phyloP scores from a whole-genome alignment of 1,140 invertebrate genomes.

The Tribolium madens region DNA sequence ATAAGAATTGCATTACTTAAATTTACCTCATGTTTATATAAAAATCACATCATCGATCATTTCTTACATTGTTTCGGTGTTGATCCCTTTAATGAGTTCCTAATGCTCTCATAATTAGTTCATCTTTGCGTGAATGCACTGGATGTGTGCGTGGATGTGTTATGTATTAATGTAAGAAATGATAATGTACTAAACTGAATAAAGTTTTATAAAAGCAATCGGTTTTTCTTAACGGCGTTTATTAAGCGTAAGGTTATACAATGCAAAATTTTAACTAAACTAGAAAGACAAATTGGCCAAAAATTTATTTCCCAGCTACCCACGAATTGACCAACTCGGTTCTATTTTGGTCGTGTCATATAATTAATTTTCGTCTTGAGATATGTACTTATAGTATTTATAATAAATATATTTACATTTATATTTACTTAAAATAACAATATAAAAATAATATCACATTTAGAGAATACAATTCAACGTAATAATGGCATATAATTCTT shows the following conservation, averaged over 20 bases:
- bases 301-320: background rate
- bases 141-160: constrained; percentile 3
- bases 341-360: background rate
- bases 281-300: background rate
- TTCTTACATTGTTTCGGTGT: constrained; percentile 21
- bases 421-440: constrained; percentile 41
- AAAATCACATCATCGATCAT: constrained; percentile 26
- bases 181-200: constrained; percentile 4
- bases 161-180: constrained; percentile 37
- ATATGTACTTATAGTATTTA: background rate
- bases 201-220: constrained; percentile 8
- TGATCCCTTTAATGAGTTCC: constrained; percentile 15
- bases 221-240: background rate
- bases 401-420: constrained; percentile 34
- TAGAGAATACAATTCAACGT: constrained; percentile 30
- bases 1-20: constrained; percentile 38
- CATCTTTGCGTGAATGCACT: background rate
- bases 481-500: constrained; percentile 27
- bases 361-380: background rate
- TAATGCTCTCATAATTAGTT: constrained; percentile 10
- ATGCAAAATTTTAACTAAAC: constrained; percentile 26
- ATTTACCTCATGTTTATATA: constrained; percentile 30
- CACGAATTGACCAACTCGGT: background rate
- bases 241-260: constrained; percentile 29
- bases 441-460: constrained; percentile 47